These are phyloP conservation scores for Trichechus manatus DNA, from an alignment of 2,113 vertebrate genomes.

Conservation along the genomic window DNA sequence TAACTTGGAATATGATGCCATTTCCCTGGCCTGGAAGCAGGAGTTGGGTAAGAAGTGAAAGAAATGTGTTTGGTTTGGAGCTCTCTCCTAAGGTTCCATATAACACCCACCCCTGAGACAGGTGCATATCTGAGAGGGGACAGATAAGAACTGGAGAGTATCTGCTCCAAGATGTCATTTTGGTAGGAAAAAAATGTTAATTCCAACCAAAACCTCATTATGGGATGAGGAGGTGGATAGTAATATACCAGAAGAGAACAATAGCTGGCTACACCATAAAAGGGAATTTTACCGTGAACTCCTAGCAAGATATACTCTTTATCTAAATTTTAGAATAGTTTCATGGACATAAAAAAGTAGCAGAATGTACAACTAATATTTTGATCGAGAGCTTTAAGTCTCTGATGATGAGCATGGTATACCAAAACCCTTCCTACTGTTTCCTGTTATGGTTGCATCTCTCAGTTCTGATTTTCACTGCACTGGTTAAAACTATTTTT, in stretches of 20 bases:
- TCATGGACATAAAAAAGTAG: neutral
- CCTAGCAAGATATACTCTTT: neutral
- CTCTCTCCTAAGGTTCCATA: no score
- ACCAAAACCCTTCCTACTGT: neutral
- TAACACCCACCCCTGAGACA: neutral
- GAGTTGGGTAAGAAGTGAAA: no score
- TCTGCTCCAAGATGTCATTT: neutral
- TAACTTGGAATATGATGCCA: fast-evolving
- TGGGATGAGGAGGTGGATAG: neutral
- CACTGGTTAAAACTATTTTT: fast-evolving
- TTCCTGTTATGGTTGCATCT: neutral
- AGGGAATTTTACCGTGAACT: neutral
- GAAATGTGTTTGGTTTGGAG: neutral
- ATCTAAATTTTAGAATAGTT: neutral
- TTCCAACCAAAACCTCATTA: neutral
- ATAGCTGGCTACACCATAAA: neutral
- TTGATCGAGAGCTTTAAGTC: neutral
- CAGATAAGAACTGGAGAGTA: neutral
- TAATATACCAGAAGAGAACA: neutral
- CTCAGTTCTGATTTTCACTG: neutral
- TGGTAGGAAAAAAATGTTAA: neutral
- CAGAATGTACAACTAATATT: neutral
- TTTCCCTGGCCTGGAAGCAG: no score
- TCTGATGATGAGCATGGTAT: neutral
- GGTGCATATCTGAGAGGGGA: neutral